Conservation (phyloP, 2,113 vertebrate genomes). For the Octodon degus region DNA sequence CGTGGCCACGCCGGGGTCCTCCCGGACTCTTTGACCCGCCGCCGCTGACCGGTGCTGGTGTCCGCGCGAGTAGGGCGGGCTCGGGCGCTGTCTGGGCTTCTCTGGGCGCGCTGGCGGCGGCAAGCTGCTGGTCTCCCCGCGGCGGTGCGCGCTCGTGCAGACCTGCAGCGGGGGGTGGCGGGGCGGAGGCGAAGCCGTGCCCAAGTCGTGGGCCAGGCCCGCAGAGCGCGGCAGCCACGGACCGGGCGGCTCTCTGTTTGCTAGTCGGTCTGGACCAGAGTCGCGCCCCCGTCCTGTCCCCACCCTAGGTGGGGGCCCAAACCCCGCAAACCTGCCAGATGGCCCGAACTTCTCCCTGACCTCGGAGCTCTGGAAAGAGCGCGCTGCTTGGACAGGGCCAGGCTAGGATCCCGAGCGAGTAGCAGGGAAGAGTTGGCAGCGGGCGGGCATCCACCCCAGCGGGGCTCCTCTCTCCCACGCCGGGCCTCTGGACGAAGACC, state of each 20-base stretch:
- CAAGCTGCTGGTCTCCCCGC: background rate
- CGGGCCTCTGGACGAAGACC: background rate
- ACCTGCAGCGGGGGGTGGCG: background rate
- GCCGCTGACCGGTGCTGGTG: rapidly evolving
- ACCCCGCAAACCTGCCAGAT: background rate
- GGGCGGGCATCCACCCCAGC: background rate
- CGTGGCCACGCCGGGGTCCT: background rate
- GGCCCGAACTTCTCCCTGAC: background rate
- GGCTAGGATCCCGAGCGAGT: background rate
- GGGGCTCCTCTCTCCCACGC: background rate
- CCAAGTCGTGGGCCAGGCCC: background rate
- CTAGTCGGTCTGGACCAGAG: background rate
- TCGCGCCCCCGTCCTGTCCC: background rate
- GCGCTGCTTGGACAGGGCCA: background rate
- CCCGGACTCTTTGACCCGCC: rapidly evolving
- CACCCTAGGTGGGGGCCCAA: background rate
- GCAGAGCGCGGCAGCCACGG: background rate
- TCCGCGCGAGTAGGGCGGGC: background rate
- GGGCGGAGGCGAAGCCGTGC: background rate
- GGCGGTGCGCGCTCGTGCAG: background rate
- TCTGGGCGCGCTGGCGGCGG: background rate
- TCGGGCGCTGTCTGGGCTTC: background rate
- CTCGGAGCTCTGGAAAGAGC: background rate
- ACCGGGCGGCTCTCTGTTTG: background rate
- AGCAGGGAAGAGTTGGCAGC: background rate